phyloP scores from a whole-genome alignment of 2,797 vertebrate species.

The Falco columbarius region DNA sequence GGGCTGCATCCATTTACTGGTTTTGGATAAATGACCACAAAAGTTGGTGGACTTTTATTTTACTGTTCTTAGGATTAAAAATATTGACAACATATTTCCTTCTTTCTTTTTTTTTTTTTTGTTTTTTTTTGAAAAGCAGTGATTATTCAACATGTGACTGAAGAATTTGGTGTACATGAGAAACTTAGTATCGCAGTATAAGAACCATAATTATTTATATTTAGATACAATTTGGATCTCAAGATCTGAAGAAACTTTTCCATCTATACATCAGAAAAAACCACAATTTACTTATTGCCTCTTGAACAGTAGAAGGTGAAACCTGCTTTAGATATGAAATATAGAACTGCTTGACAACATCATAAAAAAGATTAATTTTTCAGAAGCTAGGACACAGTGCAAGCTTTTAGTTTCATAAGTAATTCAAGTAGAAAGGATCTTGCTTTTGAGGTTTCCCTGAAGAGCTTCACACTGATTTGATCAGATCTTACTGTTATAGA shows the following conservation, averaged over 20 bases:
- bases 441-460: slow-evolving; percentile 36
- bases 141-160: background rate
- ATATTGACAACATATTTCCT: background rate
- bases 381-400: slow-evolving; percentile 10
- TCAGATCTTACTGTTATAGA: background rate
- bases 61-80: background rate
- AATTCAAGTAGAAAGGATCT: slow-evolving; percentile 25
- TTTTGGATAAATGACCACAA: background rate
- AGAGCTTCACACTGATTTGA: background rate
- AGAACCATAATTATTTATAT: background rate
- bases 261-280: background rate
- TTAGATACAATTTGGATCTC: background rate
- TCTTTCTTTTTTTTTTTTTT: too few relatives aligned
- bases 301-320: background rate
- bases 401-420: slow-evolving; percentile 5
- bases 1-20: background rate
- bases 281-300: background rate
- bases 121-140: background rate
- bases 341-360: background rate
- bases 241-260: background rate
- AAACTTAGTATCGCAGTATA: background rate
- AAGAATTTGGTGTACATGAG: background rate
- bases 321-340: background rate
- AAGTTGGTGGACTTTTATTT: background rate
- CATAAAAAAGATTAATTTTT: background rate